Conservation (phyloP, 1,140 invertebrate species). For the Drosophila asahinai region DNA sequence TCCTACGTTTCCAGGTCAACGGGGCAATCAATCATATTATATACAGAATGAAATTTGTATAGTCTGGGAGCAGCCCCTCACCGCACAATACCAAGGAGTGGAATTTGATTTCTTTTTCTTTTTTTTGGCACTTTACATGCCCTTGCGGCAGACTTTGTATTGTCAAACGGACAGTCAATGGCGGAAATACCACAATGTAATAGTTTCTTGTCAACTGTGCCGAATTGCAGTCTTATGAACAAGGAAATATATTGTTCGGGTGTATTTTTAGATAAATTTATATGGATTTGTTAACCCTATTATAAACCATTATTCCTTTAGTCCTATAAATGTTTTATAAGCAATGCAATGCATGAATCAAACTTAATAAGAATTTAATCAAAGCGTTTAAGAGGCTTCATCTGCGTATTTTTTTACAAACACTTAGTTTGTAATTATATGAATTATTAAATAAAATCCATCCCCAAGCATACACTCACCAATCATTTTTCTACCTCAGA, state of each 20-base stretch:
- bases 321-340: not conserved
- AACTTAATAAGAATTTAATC: too few relatives aligned
- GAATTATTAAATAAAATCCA: not conserved
- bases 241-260: not conserved
- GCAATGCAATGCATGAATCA: too few relatives aligned
- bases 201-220: conserved; percentile 28
- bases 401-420: too few relatives aligned
- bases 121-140: conserved; percentile 52
- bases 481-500: not conserved
- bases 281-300: not conserved
- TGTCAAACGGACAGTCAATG: conserved; percentile 26
- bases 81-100: conserved; percentile 47
- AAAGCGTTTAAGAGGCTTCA: too few relatives aligned
- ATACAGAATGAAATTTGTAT: conserved; percentile 80
- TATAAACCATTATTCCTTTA: not conserved
- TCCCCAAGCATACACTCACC: not conserved
- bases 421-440: too few relatives aligned
- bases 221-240: conserved; percentile 4
- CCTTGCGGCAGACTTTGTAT: conserved; percentile 46
- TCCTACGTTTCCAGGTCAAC: conserved; percentile 78
- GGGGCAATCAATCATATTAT: conserved; percentile 82
- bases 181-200: conserved; percentile 14
- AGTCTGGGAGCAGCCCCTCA: conserved; percentile 39
- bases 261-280: conserved; percentile 2
- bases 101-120: conserved; percentile 34